phyloP scores from a whole-genome alignment of 1,140 invertebrate genomes.

The Solenopsis fugax region DNA sequence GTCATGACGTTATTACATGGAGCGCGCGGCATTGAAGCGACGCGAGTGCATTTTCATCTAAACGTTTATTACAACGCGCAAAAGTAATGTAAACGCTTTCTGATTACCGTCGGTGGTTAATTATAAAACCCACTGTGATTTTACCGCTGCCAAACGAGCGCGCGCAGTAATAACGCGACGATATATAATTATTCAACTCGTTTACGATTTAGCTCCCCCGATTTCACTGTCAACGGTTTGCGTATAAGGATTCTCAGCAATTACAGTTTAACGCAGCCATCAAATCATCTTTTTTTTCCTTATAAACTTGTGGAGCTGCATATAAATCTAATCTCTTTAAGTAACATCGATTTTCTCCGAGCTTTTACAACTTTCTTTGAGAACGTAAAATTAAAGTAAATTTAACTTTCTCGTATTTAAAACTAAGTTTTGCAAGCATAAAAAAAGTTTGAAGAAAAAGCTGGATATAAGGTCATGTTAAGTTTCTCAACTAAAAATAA shows the following conservation, averaged over 20 bases:
- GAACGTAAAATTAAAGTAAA: conserved; percentile 16
- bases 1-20: conserved; percentile 27
- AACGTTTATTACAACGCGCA: conserved; percentile 44
- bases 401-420: conserved; percentile 25
- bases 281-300: background rate
- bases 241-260: background rate
- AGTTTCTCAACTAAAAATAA: background rate
- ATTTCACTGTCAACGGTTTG: background rate
- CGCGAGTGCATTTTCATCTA: conserved; percentile 32
- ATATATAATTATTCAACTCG: conserved; percentile 17
- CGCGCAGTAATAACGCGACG: conserved; percentile 15
- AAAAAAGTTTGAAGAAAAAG: background rate
- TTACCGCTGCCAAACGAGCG: background rate
- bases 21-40: background rate
- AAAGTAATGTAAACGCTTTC: conserved; percentile 43
- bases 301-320: background rate
- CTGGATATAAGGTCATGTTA: background rate
- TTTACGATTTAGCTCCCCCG: conserved; percentile 24
- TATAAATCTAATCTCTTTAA: background rate
- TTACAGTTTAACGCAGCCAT: background rate
- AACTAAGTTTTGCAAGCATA: background rate
- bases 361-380: background rate
- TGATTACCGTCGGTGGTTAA: conserved; percentile 38
- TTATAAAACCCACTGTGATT: conserved; percentile 48
- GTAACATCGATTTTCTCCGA: background rate